Base-by-base conservation (phyloP, 2,113 vertebrate genomes). In the Echinops telfairi region DNA sequence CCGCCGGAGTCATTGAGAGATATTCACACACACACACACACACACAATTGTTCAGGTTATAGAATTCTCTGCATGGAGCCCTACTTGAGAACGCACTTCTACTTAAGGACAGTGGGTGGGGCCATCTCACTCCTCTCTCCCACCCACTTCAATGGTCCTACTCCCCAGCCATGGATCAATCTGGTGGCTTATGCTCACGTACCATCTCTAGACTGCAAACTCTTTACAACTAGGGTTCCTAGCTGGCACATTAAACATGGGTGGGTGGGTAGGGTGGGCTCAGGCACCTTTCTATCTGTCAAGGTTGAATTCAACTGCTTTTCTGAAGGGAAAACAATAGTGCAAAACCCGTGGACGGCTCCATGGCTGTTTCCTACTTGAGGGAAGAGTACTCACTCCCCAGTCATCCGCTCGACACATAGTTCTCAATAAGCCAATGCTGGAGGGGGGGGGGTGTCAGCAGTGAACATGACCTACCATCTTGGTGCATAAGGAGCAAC, bases 241-340 rank as follows among this genome's bases (percentile, higher is more conserved):
- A 89, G 57, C 58, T 36, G 82, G 62, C 66, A 86, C 78, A 93
- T 58, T 27, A 43, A 60, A 75, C 71, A 90, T 6, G 23, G 64
- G 33, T 81, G 79, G 31, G 31, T 17, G 22, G 22, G 22, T 31
- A 12, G 16, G 5, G n/a, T 20, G 25, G 31, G 71, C 81, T 83
- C 12, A 2, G 83, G 82, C 53, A 84, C 27, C 36, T 84, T 87
- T 87, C 86, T 81, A 33, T 43, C 57, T 25, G 29, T 62, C 23
- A 38, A 84, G n/a, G 83, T 81, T 73, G 87, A 75, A 53, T 81
- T 66, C 1, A 11, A 23, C 20, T 20, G 70, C 25, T 89, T 80
- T 86, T 85, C 70, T 81, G 89, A 76, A 76, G 79, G 68, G 43
- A 89, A 82, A 86, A 76, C 58, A 64, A 71, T 29, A 89, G 88